Conservation (phyloP, 2,113 vertebrate species). For the Scolopax mira region DNA sequence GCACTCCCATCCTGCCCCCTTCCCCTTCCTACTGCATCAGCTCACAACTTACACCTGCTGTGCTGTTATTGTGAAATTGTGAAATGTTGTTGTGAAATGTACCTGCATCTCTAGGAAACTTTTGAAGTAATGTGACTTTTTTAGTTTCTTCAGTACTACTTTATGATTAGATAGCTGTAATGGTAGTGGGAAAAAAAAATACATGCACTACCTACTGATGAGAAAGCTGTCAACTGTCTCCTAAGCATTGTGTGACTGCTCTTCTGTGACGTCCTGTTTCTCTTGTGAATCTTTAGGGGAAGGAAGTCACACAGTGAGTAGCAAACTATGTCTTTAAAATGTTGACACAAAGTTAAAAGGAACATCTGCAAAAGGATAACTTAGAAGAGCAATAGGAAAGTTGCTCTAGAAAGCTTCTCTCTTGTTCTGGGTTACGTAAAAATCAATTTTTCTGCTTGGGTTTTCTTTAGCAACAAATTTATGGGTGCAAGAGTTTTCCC, state of each 20-base stretch:
- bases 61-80: not conserved
- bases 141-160: not conserved
- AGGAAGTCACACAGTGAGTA: not conserved
- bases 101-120: not conserved
- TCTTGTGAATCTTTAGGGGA: not conserved
- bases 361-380: not conserved
- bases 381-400: not conserved
- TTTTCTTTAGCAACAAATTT: not conserved
- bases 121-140: not conserved
- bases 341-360: not conserved
- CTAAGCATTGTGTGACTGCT: not conserved
- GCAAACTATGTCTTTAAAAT: not conserved
- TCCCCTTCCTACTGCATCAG: not conserved
- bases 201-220: not conserved
- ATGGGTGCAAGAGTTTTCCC: not conserved
- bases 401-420: not conserved
- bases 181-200: fast-evolving
- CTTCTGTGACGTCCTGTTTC: not conserved
- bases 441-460: not conserved
- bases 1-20: not conserved
- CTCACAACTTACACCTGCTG: not conserved
- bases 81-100: too few relatives aligned
- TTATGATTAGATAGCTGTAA: not conserved
- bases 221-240: not conserved
- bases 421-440: not conserved